Evolutionary conservation across 35 echinoderm and acorn worm species (phyloP).

Genomic region (Strongylocentrotus purpuratus): DNA sequence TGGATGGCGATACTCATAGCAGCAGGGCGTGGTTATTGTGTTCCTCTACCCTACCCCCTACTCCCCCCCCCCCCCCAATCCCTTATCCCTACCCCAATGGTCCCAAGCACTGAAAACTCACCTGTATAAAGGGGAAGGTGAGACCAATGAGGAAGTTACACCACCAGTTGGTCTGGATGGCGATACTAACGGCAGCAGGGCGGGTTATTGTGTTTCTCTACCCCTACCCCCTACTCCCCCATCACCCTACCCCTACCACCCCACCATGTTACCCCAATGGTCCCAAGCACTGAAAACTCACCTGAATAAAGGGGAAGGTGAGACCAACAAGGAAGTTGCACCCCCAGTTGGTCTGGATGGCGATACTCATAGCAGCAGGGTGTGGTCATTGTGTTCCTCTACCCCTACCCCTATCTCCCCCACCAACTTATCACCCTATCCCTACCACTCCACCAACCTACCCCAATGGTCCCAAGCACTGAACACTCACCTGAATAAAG

Average conservation of each 20-base stretch:
- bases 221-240: too few species aligned
- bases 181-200: slow-evolving; percentile 80
- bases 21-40: slow-evolving; percentile 24
- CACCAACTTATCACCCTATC: too few species aligned
- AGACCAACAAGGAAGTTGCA: slow-evolving; percentile 85
- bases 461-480: background rate
- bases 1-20: slow-evolving; percentile 87
- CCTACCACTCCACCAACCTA: background rate
- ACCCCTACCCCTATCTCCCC: background rate
- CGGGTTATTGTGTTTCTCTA: too few species aligned
- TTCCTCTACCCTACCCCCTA: too few species aligned
- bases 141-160: slow-evolving; percentile 86
- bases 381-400: slow-evolving; percentile 74
- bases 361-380: slow-evolving; percentile 76
- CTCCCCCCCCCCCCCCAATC: too few species aligned
- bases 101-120: slow-evolving; percentile 20
- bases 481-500: too few species aligned
- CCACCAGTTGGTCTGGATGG: slow-evolving; percentile 90
- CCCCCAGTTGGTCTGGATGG: slow-evolving; percentile 87
- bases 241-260: too few species aligned
- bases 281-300: too few species aligned
- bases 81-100: too few species aligned
- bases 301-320: slow-evolving; percentile 75
- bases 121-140: slow-evolving; percentile 84
- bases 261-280: too few species aligned